These are phyloP conservation scores for Plagodis pulveraria DNA, from an alignment of 2,888 invertebrate species.

Conservation along the genomic window DNA sequence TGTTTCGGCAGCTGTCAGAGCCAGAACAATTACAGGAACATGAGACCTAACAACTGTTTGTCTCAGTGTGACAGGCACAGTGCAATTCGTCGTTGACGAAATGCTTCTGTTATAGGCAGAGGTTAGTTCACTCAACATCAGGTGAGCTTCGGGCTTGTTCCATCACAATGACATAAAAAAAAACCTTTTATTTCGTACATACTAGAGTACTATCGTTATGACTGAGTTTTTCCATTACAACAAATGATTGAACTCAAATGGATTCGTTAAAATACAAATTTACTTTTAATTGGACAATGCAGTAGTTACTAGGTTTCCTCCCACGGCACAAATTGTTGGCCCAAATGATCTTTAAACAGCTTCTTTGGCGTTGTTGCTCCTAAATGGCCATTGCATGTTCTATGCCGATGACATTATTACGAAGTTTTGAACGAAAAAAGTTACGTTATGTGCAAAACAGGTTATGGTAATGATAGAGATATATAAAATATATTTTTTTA, in stretches of 20 bases:
- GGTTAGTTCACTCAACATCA: no score
- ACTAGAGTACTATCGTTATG: neutral
- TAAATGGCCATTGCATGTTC: conserved; percentile 49
- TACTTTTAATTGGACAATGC: conserved; percentile 51
- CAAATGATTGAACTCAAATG: conserved; percentile 32
- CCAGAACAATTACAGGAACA: no score
- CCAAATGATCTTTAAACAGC: conserved; percentile 61
- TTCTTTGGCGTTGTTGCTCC: conserved; percentile 24
- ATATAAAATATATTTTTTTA: no score
- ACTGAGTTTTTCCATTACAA: conserved; percentile 10
- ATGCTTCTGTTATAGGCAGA: no score
- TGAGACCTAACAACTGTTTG: no score
- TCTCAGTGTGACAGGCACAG: no score
- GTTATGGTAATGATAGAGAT: conserved; percentile 12
- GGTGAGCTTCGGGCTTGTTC: no score
- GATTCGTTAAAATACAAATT: conserved; percentile 35
- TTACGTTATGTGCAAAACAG: conserved; percentile 17
- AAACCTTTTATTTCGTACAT: neutral
- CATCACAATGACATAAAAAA: no score
- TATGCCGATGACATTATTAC: conserved; percentile 27
- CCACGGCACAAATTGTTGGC: conserved; percentile 56
- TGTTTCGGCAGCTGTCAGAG: no score
- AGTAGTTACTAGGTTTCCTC: conserved; percentile 41
- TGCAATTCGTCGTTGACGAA: no score
- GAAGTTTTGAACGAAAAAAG: conserved; percentile 22